phyloP scores from a whole-genome alignment of 2,113 vertebrate genomes.

The Bubo blakistoni region DNA sequence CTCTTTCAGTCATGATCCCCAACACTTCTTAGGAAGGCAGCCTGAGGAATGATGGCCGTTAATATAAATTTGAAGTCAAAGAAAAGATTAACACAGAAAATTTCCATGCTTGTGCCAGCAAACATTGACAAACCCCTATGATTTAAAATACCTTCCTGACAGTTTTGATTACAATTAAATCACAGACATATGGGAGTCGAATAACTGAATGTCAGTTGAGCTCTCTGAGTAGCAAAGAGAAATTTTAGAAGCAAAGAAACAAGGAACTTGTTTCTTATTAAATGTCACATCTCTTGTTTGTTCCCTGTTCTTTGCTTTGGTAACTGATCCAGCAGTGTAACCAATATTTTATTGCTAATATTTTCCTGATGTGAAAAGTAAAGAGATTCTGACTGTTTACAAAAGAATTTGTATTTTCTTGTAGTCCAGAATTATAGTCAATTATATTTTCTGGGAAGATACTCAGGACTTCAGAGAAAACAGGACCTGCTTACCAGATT shows the following conservation, averaged over 20 bases:
- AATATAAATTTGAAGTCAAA: slow-evolving; percentile 64
- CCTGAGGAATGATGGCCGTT: slow-evolving; percentile 44
- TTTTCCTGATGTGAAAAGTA: not conserved
- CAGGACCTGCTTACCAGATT: not conserved
- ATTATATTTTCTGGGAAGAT: not conserved
- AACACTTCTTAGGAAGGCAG: slow-evolving; percentile 27
- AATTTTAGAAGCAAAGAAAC: slow-evolving; percentile 20
- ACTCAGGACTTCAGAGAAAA: not conserved
- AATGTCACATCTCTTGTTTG: not conserved
- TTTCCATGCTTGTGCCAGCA: slow-evolving; percentile 30
- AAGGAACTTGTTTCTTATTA: not conserved
- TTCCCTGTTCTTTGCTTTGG: not conserved
- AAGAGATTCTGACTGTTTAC: not conserved
- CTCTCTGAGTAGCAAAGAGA: slow-evolving; percentile 13
- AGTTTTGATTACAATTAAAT: slow-evolving; percentile 74
- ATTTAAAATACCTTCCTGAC: slow-evolving; percentile 65
- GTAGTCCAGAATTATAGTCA: not conserved
- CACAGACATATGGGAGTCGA: slow-evolving; percentile 51
- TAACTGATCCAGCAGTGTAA: not conserved
- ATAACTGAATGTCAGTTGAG: slow-evolving; percentile 58
- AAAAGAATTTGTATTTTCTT: not conserved
- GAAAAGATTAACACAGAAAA: slow-evolving; percentile 61
- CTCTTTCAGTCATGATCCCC: slow-evolving; percentile 11
- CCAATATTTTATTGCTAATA: not conserved
- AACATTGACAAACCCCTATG: slow-evolving; percentile 50